These are phyloP conservation scores for Pangasius mekongensis DNA, from an alignment of 2,797 vertebrate species.

Conservation along the genomic window DNA sequence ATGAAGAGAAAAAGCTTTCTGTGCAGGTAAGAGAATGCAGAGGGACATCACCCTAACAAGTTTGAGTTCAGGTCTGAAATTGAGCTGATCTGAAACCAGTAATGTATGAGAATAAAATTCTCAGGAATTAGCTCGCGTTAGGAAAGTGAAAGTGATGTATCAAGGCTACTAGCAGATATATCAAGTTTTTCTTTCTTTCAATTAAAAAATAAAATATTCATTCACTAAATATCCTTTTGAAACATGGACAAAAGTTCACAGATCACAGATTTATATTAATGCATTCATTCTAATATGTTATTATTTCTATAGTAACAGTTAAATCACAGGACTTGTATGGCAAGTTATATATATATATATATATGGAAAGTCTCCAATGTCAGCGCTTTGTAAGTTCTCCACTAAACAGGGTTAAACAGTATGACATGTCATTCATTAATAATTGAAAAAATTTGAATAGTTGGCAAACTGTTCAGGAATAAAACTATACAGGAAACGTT, in stretches of 20 bases:
- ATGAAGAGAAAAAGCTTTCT: conserved; percentile 89
- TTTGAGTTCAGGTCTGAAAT: background rate
- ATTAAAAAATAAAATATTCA: background rate
- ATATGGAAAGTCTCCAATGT: background rate
- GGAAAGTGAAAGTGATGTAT: background rate
- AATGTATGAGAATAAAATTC: background rate
- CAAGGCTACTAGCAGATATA: background rate
- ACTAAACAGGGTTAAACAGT: background rate
- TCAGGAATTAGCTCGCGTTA: background rate
- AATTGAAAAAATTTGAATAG: background rate
- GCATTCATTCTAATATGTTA: background rate
- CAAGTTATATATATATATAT: too few relatives aligned
- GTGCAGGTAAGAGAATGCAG: conserved; percentile 85
- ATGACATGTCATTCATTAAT: background rate
- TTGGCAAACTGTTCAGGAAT: background rate
- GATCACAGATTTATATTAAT: background rate
- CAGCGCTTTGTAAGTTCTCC: background rate
- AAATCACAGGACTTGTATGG: background rate
- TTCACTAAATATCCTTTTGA: background rate
- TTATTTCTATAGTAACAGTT: background rate
- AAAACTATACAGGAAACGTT: too few relatives aligned
- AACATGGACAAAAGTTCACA: background rate
- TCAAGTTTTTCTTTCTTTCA: background rate
- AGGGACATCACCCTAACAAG: background rate
- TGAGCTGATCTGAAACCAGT: background rate